These are phyloP conservation scores for Girardinus metallicus DNA, from an alignment of 2,797 vertebrate species.

Conservation along the genomic window DNA sequence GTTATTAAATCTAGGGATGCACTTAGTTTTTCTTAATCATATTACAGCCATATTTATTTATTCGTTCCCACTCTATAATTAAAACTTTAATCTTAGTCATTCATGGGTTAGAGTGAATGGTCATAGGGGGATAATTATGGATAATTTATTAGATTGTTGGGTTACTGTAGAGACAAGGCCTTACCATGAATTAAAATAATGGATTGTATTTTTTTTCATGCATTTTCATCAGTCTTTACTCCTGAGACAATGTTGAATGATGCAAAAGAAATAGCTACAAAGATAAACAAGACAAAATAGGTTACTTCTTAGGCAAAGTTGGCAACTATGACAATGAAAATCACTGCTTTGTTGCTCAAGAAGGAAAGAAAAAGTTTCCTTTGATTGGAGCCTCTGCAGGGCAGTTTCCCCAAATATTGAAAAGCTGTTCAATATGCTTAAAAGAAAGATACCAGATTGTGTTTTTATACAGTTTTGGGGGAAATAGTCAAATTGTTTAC, in stretches of 20 bases:
- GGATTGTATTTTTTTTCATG: constrained; percentile 7
- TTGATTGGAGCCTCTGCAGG: constrained; percentile 4
- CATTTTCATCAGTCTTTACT: constrained; percentile 41
- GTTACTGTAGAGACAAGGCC: background rate
- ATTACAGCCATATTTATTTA: background rate
- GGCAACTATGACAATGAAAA: background rate
- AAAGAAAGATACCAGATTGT: background rate
- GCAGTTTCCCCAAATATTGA: background rate
- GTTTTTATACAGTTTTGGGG: background rate
- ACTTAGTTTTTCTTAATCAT: background rate
- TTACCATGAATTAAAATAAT: background rate
- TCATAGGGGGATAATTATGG: background rate
- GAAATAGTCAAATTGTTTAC: background rate
- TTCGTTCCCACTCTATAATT: background rate
- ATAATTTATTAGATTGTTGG: no score
- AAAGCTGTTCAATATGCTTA: background rate
- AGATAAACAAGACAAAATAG: constrained; percentile 1
- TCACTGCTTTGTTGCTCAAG: background rate
- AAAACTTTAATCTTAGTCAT: background rate
- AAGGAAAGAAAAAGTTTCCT: background rate
- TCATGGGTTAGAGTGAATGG: background rate
- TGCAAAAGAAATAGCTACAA: background rate
- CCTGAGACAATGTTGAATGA: constrained; percentile 33
- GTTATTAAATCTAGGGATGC: background rate
- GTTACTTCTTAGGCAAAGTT: background rate